A percentile compares a stretch with the other conserved stretches of the same genome.
phyloP scores from a whole-genome alignment of 2,888 invertebrate species.

The Trachelus iudaicus region DNA sequence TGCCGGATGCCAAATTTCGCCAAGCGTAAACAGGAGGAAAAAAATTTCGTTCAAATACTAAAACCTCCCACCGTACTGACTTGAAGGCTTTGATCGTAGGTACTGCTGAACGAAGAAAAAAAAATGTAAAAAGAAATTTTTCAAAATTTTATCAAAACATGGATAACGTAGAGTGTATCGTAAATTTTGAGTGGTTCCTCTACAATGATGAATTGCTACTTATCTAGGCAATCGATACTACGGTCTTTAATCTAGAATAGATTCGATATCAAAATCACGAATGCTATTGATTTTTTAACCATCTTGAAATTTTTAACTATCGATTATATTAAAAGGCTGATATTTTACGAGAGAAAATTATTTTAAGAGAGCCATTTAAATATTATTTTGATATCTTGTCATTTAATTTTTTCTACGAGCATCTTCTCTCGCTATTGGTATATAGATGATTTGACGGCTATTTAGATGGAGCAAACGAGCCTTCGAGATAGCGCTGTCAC shows the following conservation, averaged over 20 bases:
- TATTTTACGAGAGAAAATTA: background rate
- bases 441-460: background rate
- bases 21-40: background rate
- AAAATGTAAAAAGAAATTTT: background rate
- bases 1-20: background rate
- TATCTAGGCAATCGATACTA: background rate
- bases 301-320: background rate
- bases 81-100: background rate
- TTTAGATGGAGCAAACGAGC: background rate
- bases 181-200: background rate
- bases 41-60: background rate
- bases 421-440: background rate
- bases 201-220: background rate
- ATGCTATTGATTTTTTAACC: background rate
- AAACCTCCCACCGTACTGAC: background rate
- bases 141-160: background rate
- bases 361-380: background rate
- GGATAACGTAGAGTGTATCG: background rate
- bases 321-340: background rate
- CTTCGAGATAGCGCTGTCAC: background rate
- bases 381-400: background rate
- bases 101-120: background rate
- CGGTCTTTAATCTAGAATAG: background rate
- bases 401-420: background rate
- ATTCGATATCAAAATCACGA: background rate